Conservation (phyloP, 2,113 vertebrate genomes). For the Fregata magnificens region DNA sequence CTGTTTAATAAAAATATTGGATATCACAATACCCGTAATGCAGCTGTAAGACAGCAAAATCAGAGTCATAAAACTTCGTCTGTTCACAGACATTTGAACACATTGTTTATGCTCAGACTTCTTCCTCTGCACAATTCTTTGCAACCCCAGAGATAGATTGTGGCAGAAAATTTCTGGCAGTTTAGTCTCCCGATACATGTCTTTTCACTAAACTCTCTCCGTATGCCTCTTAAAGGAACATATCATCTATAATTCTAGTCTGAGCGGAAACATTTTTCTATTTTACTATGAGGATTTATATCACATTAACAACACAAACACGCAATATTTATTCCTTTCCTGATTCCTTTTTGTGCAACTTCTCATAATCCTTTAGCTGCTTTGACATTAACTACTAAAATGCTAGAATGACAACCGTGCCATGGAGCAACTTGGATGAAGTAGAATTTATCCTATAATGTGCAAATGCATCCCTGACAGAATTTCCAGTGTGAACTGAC, state of each 20-base stretch:
- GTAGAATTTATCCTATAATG: not conserved
- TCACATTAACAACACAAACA: constrained; percentile 13
- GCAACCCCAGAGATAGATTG: not conserved
- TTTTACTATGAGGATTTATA: constrained; percentile 36
- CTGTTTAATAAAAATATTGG: not conserved
- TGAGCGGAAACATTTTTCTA: constrained; percentile 17
- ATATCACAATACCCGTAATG: not conserved
- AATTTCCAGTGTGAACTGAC: not conserved
- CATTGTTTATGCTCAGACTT: not conserved
- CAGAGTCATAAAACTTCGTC: not conserved
- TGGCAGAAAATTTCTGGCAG: constrained; percentile 3
- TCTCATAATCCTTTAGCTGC: not conserved
- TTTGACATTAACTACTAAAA: not conserved
- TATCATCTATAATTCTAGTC: not conserved
- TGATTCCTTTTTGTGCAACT: not conserved
- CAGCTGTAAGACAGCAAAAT: not conserved
- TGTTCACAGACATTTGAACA: not conserved
- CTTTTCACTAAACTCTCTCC: constrained; percentile 22
- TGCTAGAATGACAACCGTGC: not conserved
- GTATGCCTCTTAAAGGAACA: not conserved
- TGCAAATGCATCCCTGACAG: not conserved
- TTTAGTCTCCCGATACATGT: not conserved
- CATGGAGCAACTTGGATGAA: not conserved
- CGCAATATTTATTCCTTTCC: constrained; percentile 10
- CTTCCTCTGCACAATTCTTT: not conserved